Percentiles rank a stretch among this genome's conserved stretches.
Evolutionary conservation across 1,140 invertebrate species (phyloP).

Genomic region (Belonocnema kinseyi): DNA sequence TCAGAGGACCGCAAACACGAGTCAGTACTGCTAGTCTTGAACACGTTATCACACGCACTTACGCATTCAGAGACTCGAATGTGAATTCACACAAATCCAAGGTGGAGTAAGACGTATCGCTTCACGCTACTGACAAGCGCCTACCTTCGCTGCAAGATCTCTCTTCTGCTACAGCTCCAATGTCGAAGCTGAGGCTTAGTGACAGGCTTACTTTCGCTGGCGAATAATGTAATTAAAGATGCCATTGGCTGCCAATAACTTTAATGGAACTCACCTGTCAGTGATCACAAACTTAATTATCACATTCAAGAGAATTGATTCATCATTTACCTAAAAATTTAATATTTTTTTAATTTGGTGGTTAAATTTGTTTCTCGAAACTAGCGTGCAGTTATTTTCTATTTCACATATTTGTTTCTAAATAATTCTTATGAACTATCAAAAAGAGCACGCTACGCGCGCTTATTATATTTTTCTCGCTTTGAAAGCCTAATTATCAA

Average conservation of each 20-base stretch:
- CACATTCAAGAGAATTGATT: conserved; percentile 19
- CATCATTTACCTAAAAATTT: too few relatives aligned
- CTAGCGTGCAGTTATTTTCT: too few relatives aligned
- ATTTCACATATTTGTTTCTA: too few relatives aligned
- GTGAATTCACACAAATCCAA: conserved; percentile 34
- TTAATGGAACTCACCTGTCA: conserved; percentile 15
- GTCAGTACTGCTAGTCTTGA: neutral
- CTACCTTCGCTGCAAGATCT: conserved; percentile 44
- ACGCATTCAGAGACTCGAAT: conserved; percentile 12
- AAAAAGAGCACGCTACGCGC: too few relatives aligned
- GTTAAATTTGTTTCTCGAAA: too few relatives aligned
- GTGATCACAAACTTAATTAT: conserved; percentile 24
- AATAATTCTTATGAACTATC: too few relatives aligned
- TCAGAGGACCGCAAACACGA: conserved; percentile 50
- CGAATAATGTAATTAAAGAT: conserved; percentile 58
- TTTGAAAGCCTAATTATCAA: too few relatives aligned
- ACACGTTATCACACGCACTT: neutral
- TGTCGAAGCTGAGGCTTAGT: conserved; percentile 54
- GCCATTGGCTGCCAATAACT: conserved; percentile 44
- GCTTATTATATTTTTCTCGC: too few relatives aligned
- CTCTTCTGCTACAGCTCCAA: conserved; percentile 50
- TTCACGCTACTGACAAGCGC: conserved; percentile 38
- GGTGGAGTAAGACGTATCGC: conserved; percentile 42
- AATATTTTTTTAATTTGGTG: too few relatives aligned
- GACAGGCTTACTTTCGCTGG: conserved; percentile 40